Evolutionary conservation across 2,888 invertebrate genomes (phyloP), one percentile per base, ranked within the genome.

Genomic region (Lottia scabra): DNA sequence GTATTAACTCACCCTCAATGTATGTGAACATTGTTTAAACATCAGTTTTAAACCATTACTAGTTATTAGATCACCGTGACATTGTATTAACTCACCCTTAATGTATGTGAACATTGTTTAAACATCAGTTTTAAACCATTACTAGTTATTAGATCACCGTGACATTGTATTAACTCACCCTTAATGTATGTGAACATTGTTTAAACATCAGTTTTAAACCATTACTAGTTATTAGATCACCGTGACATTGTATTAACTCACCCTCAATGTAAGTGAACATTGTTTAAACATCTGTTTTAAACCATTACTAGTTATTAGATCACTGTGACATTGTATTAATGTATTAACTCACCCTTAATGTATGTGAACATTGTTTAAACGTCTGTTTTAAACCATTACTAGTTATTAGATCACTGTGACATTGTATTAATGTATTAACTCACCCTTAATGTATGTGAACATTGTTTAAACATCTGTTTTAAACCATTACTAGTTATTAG

Each of bases 341-440:
- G 30, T 30, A 30, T 30, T 30, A 16, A 71, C 78, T 63, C 45
- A 85, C 85, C 81, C 79, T 79, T 6, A 87, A 81, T 43, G 78
- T 75, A 23, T 82, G 78, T 12, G 83, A 78, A 76, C 84, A 82
- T 30, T 84, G 81, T 71, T 79, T 80, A 78, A 88, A 88, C 66
- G 88, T 80, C n/a, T 86, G 83, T 23, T 85, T 72, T n/a, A 88
- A 80, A 0, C 86, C 87, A 46, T 79, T 76, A 10, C 81, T 80
- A 0, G 85, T 83, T n/a, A 88, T 80, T 13, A 81, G 73, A n/a
- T 84, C 83, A 0, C 88, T 87, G 62, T 85, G 84, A 76, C 88
- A 88, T 78, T 87, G 86, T 62, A 87, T 82, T 62, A 15, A 71
- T 87, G 86, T 62, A 87, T 82, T 62, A 15, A 71, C 78, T 63